Base-by-base conservation (phyloP, 2,797 vertebrate species). In the Cirrhinus mrigala region DNA sequence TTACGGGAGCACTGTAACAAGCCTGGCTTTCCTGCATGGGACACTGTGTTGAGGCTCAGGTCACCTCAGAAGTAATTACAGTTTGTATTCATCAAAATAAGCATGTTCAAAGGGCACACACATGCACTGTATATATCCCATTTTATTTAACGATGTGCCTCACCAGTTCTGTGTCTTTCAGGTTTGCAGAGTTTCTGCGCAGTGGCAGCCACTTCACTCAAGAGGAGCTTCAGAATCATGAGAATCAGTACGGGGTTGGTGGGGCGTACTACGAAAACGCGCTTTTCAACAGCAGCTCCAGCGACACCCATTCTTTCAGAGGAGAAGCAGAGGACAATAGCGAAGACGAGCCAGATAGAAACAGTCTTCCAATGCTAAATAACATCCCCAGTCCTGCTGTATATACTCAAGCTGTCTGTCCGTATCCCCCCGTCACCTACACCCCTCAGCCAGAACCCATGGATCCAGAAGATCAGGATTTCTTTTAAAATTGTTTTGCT, bases 121-220 rank as follows among this genome's bases (percentile, higher is more conserved):
- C 6, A 22, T 44, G 18, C 50, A 64, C 60, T 27, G 24, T 62
- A 64, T 64, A 27, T 15, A 62, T 62, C 33, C 56, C 16, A 33
- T 76, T 54, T 76, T 54, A 11, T 33, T 54, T 22, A 74, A 37
- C 44, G 20, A 44, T 60, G 46, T 8, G 70, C 9, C 16, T 64
- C 22, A 66, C 15, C 40, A 16, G 6, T 22, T 29, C 20, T 27
- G 0, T 2, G 20, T 64, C 75, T 1, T 81, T 16, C 90, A 97
- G 96, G 90, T 96, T 97, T 93, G 96, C 96, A 46, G 92, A 91
- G 24, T 97, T 97, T 89, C 90, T 96, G 88, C 92, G 93, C 37
- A 94, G 93, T 46, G 92, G 91, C 18, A 91, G 90, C 58, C 96
- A 97, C 0, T 3, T 97, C 77, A 94, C 93, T 0, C 50, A 90